Evolutionary conservation across 64 coral and sea anemone genomes (phyloP).

Genomic region (Trachythela sp.): DNA sequence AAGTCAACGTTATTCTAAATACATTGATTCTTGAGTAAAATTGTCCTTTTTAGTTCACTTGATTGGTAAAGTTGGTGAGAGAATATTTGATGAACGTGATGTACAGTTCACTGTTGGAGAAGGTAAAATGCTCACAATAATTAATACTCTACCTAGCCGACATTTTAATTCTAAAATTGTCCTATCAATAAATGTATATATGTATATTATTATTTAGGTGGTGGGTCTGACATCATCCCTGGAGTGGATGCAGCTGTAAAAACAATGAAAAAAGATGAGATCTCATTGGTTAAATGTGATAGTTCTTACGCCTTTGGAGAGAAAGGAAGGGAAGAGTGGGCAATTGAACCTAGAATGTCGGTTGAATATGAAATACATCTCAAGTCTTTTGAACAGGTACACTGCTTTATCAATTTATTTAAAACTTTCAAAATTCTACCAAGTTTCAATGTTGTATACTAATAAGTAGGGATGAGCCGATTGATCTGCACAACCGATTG

Average conservation of each 20-base stretch:
- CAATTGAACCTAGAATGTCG: not conserved
- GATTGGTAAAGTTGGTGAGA: conserved; percentile 25
- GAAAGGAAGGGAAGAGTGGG: not conserved
- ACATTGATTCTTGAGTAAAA: no score
- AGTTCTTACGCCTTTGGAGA: not conserved
- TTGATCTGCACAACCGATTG: no score
- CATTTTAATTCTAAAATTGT: not conserved
- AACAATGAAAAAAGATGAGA: conserved; percentile 2
- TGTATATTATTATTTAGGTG: not conserved
- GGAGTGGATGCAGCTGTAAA: not conserved
- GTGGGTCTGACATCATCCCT: not conserved
- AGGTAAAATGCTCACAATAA: not conserved
- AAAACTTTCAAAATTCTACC: not conserved
- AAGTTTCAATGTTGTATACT: not conserved
- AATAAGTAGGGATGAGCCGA: no score
- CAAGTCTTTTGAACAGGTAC: not conserved
- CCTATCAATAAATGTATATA: no score
- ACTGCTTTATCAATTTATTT: not conserved
- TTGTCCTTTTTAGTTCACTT: conserved; percentile 33
- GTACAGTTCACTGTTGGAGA: conserved; percentile 46
- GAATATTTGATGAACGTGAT: conserved; percentile 54
- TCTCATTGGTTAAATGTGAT: conserved; percentile 1
- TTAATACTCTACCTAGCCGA: not conserved
- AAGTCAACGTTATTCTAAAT: no score
- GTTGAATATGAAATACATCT: conserved; percentile 19